Evolutionary conservation across 2,113 vertebrate genomes (phyloP), one percentile per base, ranked within the genome.

Genomic region (Pseudopipra pipra): DNA sequence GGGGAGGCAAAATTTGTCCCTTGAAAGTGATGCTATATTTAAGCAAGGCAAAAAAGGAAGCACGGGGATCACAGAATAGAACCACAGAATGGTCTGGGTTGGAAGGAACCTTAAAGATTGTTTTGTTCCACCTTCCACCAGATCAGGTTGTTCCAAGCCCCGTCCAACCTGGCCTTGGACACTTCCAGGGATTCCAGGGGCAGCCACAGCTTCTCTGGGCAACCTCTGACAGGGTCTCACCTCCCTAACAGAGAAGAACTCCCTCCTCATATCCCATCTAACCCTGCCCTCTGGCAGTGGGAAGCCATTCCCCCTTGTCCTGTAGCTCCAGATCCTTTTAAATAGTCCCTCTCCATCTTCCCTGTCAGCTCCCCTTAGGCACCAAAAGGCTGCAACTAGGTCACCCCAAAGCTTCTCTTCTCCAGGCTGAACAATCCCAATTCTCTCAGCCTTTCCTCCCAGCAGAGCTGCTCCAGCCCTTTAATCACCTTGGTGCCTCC

Each of bases 111-210:
- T n/a, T n/a, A n/a, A 58, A 80, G 8, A 35, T 49, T 24, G 20
- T n/a, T 35, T 3, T 0, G 2, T 31, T 4, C 25, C 35, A 4
- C 3, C 31, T 80, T 0, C 25, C 67, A 35, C 58, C 17, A 2
- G 5, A 21, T 43, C 67, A 65, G 41, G 8, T 0, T 54, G 47
- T 41, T 62, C 49, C 75, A 18, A 72, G 13, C 5, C 75, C 41
- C 0, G 0, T 63, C 35, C 58, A 72, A 0, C 49, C 49, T 16
- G 66, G 41, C 24, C 41, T 41, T 11, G 49, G 24, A 1, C 65
- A 18, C 11, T 72, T 0, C 30, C 58, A 88, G 58, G 14, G 67
- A 63, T 63, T 37, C 37, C 37, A 37, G 66, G 13, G n/a, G 3
- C 49, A 87, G 30, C 15, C 66, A 72, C 41, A 63, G 15, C 43